Evolutionary conservation across 1,140 invertebrate genomes (phyloP).

Genomic region (Physella acuta): DNA sequence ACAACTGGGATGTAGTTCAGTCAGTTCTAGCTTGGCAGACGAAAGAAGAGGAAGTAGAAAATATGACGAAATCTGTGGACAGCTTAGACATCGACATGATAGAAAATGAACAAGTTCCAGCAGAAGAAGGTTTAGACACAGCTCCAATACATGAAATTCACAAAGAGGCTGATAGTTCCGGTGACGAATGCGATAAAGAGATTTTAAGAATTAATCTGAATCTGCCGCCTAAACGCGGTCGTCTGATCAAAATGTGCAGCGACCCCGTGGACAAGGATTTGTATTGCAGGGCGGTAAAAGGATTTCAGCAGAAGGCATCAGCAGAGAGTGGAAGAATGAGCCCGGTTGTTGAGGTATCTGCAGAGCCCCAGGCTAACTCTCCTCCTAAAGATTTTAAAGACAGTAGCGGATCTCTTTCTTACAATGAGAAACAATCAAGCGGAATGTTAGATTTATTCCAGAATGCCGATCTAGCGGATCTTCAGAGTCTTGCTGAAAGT

Average conservation of each 20-base stretch:
- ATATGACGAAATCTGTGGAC: too few species aligned
- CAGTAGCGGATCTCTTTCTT: too few species aligned
- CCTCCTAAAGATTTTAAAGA: too few species aligned
- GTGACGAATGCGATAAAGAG: constrained; percentile 17
- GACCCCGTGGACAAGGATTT: constrained; percentile 21
- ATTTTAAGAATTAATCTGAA: neutral
- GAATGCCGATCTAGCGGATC: neutral
- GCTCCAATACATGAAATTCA: too few species aligned
- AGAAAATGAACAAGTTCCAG: too few species aligned
- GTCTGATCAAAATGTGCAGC: constrained; percentile 16
- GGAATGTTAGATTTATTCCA: neutral
- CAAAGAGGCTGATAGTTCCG: constrained; percentile 10
- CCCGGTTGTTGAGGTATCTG: neutral
- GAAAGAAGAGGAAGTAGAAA: too few species aligned
- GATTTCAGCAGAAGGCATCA: neutral
- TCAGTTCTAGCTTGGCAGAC: neutral
- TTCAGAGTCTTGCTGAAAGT: neutral
- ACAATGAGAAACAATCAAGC: too few species aligned
- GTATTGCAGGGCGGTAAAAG: neutral
- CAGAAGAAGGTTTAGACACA: too few species aligned
- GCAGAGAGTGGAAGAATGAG: neutral
- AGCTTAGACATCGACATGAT: too few species aligned
- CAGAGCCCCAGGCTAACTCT: neutral
- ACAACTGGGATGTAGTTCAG: constrained; percentile 16
- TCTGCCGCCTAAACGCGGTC: neutral